Percentiles rank a stretch among this genome's conserved stretches.
Evolutionary conservation across 2,888 invertebrate genomes (phyloP).

Genomic region (Plemyria rubiginata): DNA sequence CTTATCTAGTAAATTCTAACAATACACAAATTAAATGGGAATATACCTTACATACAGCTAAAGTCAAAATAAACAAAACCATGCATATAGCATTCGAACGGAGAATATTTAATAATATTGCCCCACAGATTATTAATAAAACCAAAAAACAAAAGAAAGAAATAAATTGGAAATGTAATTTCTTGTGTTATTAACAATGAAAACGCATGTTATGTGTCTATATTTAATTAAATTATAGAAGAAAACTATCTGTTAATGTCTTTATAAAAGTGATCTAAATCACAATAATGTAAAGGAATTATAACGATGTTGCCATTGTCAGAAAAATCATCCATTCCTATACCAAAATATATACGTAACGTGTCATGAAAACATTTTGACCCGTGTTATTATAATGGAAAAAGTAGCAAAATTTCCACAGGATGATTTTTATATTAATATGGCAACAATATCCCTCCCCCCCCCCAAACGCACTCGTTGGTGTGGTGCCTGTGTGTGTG

Average conservation of each 20-base stretch:
- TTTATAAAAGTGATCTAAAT: constrained; percentile 82
- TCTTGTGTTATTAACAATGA: constrained; percentile 58
- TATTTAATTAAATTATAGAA: constrained; percentile 58
- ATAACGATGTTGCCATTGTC: constrained; percentile 67
- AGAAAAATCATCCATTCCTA: constrained; percentile 46
- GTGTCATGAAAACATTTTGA: constrained; percentile 29
- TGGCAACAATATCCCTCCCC: constrained; percentile 60
- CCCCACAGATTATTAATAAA: constrained; percentile 52
- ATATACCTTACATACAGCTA: constrained; percentile 78
- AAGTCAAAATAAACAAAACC: constrained; percentile 60
- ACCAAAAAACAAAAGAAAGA: constrained; percentile 48
- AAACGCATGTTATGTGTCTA: constrained; percentile 64
- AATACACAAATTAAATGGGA: constrained; percentile 75
- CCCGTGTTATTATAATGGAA: constrained; percentile 20
- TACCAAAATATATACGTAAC: constrained; percentile 35
- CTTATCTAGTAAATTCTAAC: constrained; percentile 59
- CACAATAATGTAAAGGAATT: constrained; percentile 80
- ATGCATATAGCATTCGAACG: constrained; percentile 66
- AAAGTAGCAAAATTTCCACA: constrained; percentile 36
- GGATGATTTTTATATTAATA: constrained; percentile 56
- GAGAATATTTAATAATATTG: constrained; percentile 46
- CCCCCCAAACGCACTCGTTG: constrained; percentile 58
- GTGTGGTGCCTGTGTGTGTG: constrained; percentile 76
- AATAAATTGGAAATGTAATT: constrained; percentile 71
- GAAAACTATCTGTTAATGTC: constrained; percentile 82